phyloP scores from a whole-genome alignment of 2,797 vertebrate species.

The Pseudocheirus occidentalis region DNA sequence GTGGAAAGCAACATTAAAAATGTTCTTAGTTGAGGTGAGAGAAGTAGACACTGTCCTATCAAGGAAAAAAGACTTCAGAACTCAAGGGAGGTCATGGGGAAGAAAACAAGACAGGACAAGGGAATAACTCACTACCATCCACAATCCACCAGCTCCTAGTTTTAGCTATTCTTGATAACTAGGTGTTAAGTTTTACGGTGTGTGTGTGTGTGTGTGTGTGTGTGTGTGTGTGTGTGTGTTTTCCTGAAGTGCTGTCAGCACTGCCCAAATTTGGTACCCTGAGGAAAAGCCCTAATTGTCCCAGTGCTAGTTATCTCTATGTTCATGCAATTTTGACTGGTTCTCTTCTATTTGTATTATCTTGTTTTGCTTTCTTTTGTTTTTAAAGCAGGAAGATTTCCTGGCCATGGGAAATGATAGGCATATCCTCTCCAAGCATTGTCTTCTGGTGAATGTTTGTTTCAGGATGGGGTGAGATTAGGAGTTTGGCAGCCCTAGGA shows the following conservation, averaged over 20 bases:
- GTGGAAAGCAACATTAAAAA: background rate
- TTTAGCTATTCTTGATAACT: background rate
- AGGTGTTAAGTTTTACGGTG: background rate
- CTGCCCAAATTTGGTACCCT: background rate
- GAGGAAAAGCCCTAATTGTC: background rate
- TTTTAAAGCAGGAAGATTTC: conserved; percentile 42
- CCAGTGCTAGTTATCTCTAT: background rate
- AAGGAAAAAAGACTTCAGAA: background rate
- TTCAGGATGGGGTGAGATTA: background rate
- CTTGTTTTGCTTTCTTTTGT: conserved; percentile 30
- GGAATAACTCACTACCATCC: background rate
- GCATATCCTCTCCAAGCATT: conserved; percentile 39
- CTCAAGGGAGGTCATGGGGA: background rate
- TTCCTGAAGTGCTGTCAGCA: background rate
- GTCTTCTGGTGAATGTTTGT: background rate
- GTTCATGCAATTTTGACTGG: background rate
- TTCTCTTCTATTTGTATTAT: conserved; percentile 55
- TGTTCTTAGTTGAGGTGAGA: background rate
- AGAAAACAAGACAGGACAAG: background rate
- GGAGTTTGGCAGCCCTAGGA: background rate
- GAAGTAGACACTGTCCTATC: background rate
- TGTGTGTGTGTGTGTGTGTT: background rate
- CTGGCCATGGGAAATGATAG: conserved; percentile 15
- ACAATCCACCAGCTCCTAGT: background rate
- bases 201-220: background rate